Evolutionary conservation across 2,113 vertebrate genomes (phyloP), one percentile per base, ranked within the genome.

Genomic region (Corythoichthys intestinalis): DNA sequence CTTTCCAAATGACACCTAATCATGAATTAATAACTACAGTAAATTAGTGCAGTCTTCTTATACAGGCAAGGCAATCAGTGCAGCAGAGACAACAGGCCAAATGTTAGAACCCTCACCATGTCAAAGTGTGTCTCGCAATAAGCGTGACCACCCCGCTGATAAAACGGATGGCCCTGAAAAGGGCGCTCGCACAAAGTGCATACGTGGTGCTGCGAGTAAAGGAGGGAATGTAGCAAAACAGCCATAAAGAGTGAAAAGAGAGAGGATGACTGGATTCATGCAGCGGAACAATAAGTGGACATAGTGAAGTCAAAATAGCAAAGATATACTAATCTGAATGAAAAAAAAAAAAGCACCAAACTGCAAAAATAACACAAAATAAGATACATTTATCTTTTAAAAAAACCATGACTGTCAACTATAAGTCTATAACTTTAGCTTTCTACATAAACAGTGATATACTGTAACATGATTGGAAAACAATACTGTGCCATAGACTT

Each of bases 71-170:
- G 71, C 70, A 72, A 69, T 67, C 7, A 0, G 64, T 63, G 75
- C 75, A 63, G 67, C 71, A 79, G 41, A 69, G 62, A 38, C 59
- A 7, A 28, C 65, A 49, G 39, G 47, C 48, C 59, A 1, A 58
- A 54, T 63, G 57, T 70, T 35, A 20, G 56, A 74, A 58, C 65
- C 75, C 91, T 89, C 86, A 90, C 86, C 90, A 91, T 90, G 69
- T 91, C 86, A 85, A 90, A 91, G 83, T 91, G 91, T 73, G 75
- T 89, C 74, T 91, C 87, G 65, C 90, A 91, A 83, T 91, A 92
- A 73, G 87, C 85, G 2, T 20, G 91, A 28, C 88, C 89, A 17
- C 74, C 80, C 66, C 90, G 89, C 69, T 91, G 88, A 78, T 81
- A 91, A 83, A 86, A 90, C 0, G 87, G 87, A 74, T 91, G 89